Percentiles rank a stretch among this genome's conserved stretches.
Conservation (phyloP, 2,888 invertebrate genomes). For the Clostera curtula region DNA sequence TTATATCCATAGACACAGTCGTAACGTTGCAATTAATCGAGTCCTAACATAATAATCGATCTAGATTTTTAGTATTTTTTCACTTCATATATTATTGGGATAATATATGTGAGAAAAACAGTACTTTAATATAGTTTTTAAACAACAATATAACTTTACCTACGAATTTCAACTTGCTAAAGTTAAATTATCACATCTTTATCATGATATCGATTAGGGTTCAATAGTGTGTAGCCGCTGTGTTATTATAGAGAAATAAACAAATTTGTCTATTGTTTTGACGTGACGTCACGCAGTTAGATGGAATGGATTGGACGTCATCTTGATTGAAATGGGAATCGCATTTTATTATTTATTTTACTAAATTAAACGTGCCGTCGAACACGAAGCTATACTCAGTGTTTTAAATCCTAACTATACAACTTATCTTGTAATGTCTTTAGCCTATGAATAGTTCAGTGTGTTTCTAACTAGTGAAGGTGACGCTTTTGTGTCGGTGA, state of each 20-base stretch:
- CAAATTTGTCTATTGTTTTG: conserved; percentile 54
- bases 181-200: no score
- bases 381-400: conserved; percentile 29
- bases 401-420: conserved; percentile 29
- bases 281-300: conserved; percentile 65
- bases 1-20: conserved; percentile 38
- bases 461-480: conserved; percentile 44
- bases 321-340: conserved; percentile 59
- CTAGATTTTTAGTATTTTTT: no score
- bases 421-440: conserved; percentile 33
- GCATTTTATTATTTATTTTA: conserved; percentile 59
- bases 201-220: no score
- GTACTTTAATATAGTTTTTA: no score
- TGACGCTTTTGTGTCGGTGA: conserved; percentile 71
- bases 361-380: conserved; percentile 42
- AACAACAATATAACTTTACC: no score
- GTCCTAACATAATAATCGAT: no score
- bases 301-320: no score
- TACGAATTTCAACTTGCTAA: no score
- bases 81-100: no score
- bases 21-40: no score
- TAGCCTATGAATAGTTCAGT: conserved; percentile 24
- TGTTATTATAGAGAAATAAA: conserved; percentile 8
- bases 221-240: no score
- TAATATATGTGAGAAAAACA: no score